These are phyloP conservation scores for Eupithecia insigniata DNA, from an alignment of 2,888 invertebrate species.

Conservation along the genomic window DNA sequence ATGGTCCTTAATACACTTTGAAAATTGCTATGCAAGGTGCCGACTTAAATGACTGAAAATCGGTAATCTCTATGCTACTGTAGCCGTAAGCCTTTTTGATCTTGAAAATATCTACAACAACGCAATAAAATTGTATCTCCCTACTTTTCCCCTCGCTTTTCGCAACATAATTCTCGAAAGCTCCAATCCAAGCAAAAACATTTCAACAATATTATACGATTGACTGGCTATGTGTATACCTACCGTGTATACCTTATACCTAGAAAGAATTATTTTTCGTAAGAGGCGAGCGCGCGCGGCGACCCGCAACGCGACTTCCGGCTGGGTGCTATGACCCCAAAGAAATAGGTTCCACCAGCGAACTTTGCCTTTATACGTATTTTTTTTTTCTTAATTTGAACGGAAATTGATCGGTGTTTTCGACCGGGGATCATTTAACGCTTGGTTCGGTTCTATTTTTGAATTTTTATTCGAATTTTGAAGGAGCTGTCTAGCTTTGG, in stretches of 20 bases:
- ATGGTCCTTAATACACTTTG: no score
- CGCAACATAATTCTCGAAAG: background rate
- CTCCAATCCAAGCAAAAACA: slow-evolving; percentile 30
- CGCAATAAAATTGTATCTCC: background rate
- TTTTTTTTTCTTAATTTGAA: slow-evolving; percentile 71
- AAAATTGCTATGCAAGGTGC: no score
- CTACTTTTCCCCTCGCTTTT: background rate
- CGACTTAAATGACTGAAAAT: no score
- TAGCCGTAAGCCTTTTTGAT: background rate
- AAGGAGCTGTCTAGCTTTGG: slow-evolving; percentile 6
- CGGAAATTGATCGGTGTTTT: slow-evolving; percentile 79
- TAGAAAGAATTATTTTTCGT: slow-evolving; percentile 80
- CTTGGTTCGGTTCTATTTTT: slow-evolving; percentile 58
- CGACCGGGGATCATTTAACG: slow-evolving; percentile 73
- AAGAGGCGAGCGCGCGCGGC: slow-evolving; percentile 73
- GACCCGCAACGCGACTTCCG: slow-evolving; percentile 81
- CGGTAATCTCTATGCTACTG: no score
- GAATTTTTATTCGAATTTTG: slow-evolving; percentile 37
- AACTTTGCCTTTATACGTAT: slow-evolving; percentile 64
- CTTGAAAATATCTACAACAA: background rate
- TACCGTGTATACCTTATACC: slow-evolving; percentile 76
- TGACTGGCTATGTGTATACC: slow-evolving; percentile 70
- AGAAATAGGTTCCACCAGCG: slow-evolving; percentile 74
- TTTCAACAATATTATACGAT: slow-evolving; percentile 55
- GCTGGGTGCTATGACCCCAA: slow-evolving; percentile 83